Base-by-base conservation (phyloP, 1,140 invertebrate genomes). In the Sitodiplosis mosellana region DNA sequence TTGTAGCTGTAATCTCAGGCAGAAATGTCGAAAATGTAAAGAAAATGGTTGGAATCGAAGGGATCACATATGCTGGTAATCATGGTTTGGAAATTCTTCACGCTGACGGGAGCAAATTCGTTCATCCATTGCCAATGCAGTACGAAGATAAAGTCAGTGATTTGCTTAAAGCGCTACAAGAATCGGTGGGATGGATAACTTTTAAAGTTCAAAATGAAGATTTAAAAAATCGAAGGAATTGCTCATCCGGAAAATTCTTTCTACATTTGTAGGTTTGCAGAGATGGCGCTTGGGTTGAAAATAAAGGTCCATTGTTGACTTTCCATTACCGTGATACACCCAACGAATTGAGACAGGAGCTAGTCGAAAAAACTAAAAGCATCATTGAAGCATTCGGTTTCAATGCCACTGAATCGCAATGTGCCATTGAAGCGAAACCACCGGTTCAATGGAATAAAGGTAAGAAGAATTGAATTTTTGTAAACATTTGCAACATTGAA, bases 361-460 rank as follows among this genome's bases (percentile, higher is more conserved):
- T 87, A 63, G 73, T 79, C 1, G 72, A 76, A 2, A 71, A 77
- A 54, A 85, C 83, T 0, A 73, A 74, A 49, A 68, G 72, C 36
- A 61, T 89, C 38, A 89, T 90, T 53, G 74, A 76, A 53, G 72
- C 72, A 19, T 74, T 76, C 5, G 86, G 82, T 2, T 89, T 92
- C 61, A 75, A 75, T 53, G 77, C 83, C 10, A 80, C 77, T 36
- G 65, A 75, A 22, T 84, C 84, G 10, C 83, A 87, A 59, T 87
- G 82, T 57, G 86, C 86, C 0, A 71, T 90, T 12, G 87, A 92
- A 64, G 87, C 86, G 0, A 82, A 83, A 54, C 87, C 87, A 33
- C 86, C 86, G 0, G 86, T 91, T 0, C 75, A 85, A 56, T 91
- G 87, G 87, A 85, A 91, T 59, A 91, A 92, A 64, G 87, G 67